phyloP scores from a whole-genome alignment of 2,113 vertebrate species.

The Rallus limicola region DNA sequence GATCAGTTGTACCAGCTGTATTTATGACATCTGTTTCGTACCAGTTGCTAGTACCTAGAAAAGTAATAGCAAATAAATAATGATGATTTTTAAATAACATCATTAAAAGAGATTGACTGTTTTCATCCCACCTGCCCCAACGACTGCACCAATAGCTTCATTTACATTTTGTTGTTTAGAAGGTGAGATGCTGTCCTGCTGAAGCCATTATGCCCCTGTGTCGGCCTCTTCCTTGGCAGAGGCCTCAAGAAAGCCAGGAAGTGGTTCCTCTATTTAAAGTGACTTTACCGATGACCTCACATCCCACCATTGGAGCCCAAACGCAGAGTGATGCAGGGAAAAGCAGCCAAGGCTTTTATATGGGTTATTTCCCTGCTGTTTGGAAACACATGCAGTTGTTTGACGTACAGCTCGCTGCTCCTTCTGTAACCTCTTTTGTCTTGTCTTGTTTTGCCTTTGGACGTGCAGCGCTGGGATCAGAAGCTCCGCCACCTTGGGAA shows the following conservation, averaged over 20 bases:
- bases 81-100: neutral
- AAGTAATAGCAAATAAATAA: neutral
- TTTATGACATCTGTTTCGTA: neutral
- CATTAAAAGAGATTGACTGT: neutral
- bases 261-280: neutral
- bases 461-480: conserved; percentile 82
- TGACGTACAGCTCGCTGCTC: neutral
- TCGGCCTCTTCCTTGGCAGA: neutral
- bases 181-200: neutral
- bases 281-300: neutral
- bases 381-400: neutral
- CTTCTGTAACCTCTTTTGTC: neutral
- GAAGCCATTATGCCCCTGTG: neutral
- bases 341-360: accelerated
- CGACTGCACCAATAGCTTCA: neutral
- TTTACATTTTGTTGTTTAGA: neutral
- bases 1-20: neutral
- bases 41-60: neutral
- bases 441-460: neutral
- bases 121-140: neutral
- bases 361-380: neutral
- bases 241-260: neutral
- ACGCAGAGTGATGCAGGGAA: accelerated
- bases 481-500: conserved; percentile 76
- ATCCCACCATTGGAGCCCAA: neutral